Percentiles rank a stretch among this genome's conserved stretches.
phyloP scores from a whole-genome alignment of 2,113 vertebrate species.

The Clarias magur region DNA sequence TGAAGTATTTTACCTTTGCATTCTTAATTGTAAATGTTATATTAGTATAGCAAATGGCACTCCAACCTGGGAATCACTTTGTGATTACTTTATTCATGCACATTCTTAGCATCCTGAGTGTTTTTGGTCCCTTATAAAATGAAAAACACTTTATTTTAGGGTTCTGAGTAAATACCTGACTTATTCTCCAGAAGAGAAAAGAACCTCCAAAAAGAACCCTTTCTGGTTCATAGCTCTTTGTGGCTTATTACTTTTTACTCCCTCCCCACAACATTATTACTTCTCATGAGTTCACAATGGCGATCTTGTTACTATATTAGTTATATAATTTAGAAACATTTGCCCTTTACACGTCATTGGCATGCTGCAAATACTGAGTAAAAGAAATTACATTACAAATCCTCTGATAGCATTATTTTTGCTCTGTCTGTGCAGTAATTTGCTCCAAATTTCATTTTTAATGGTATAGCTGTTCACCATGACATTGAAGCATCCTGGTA shows the following conservation, averaged over 20 bases:
- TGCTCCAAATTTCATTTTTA: background rate
- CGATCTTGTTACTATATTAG: background rate
- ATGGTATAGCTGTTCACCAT: background rate
- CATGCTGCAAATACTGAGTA: background rate
- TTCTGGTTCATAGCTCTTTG: background rate
- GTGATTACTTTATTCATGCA: background rate
- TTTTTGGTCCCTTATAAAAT: background rate
- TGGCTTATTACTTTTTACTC: background rate
- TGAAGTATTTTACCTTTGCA: background rate
- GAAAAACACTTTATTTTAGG: background rate
- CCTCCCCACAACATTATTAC: background rate
- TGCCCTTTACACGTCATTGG: background rate
- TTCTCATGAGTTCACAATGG: background rate
- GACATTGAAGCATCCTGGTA: slow-evolving; percentile 27
- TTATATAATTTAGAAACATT: background rate
- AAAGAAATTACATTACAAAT: too few species aligned
- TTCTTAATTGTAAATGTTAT: background rate
- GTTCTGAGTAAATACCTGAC: background rate
- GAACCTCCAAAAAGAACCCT: background rate
- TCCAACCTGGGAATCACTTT: too few species aligned
- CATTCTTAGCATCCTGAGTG: background rate
- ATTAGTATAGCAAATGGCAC: background rate
- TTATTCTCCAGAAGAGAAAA: background rate
- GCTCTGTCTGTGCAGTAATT: background rate
- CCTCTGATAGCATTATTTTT: background rate